These are phyloP conservation scores for Solen grandis DNA, from an alignment of 1,140 invertebrate genomes.

Conservation along the genomic window DNA sequence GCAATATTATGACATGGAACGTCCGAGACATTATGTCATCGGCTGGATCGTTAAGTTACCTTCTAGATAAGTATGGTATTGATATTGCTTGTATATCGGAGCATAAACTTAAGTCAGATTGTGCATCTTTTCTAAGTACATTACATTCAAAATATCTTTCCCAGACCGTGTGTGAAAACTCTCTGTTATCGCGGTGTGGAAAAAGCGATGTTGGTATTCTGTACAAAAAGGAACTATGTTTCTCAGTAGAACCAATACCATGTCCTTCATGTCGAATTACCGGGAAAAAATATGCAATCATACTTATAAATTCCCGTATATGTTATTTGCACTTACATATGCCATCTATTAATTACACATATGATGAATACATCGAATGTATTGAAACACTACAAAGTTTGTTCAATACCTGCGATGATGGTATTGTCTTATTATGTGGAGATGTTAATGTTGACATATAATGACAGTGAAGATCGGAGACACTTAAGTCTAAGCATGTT, in stretches of 20 bases:
- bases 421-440: neutral
- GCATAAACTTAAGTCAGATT: neutral
- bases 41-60: neutral
- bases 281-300: neutral
- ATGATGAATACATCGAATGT: neutral
- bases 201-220: neutral
- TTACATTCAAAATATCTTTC: neutral
- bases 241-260: neutral
- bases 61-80: neutral
- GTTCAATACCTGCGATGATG: neutral
- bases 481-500: neutral
- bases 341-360: neutral
- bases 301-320: neutral
- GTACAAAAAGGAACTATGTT: neutral
- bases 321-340: neutral
- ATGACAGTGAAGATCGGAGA: neutral
- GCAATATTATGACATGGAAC: neutral
- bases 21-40: neutral
- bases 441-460: neutral
- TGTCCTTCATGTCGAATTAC: neutral
- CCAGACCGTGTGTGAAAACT: neutral
- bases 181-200: neutral
- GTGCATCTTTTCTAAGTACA: neutral
- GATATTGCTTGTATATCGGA: neutral
- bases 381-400: neutral